Conservation (phyloP, 2,113 vertebrate species). For the Chaetorhynchus papuensis region DNA sequence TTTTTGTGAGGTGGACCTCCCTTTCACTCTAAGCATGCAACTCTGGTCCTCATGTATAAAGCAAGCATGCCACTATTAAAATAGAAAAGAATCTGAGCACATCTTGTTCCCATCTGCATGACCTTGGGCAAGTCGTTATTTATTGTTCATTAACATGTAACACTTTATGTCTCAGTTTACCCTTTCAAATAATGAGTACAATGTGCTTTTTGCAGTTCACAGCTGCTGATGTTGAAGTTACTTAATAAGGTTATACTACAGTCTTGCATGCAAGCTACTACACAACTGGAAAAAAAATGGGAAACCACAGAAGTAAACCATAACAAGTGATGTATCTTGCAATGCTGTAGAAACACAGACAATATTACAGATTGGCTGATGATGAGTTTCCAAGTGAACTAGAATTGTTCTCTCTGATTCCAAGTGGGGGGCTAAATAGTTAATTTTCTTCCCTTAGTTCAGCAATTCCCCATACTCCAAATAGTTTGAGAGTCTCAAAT, state of each 20-base stretch:
- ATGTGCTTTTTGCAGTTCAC: neutral
- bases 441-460: neutral
- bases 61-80: neutral
- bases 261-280: neutral
- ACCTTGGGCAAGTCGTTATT: neutral
- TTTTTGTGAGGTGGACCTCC: neutral
- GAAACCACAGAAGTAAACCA: neutral
- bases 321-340: neutral
- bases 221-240: neutral
- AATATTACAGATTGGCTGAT: neutral
- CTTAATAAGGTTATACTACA: neutral
- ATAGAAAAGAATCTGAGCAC: neutral
- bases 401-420: neutral
- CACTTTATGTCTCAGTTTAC: neutral
- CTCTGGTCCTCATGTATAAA: neutral
- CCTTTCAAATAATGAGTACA: neutral
- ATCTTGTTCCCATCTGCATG: neutral
- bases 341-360: neutral
- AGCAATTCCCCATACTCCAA: neutral
- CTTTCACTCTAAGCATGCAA: neutral
- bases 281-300: neutral
- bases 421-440: neutral
- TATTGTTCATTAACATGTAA: neutral
- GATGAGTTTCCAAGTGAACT: neutral
- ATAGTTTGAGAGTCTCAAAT: neutral